phyloP scores from a whole-genome alignment of 2,797 vertebrate genomes.

The Coranthus polyacanthus region DNA sequence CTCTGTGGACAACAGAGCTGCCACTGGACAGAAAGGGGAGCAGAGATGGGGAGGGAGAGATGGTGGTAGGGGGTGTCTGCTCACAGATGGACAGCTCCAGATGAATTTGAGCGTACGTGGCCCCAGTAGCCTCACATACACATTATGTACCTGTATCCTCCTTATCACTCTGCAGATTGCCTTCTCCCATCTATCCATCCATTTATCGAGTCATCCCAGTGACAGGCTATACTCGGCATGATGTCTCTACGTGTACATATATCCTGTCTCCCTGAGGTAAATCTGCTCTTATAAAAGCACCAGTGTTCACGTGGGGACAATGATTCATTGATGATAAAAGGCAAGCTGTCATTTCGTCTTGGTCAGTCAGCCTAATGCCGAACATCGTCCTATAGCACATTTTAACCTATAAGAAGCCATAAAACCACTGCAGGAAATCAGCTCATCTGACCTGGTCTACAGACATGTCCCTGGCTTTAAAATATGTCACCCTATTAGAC shows the following conservation, averaged over 20 bases:
- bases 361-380: conserved; percentile 49
- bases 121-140: conserved; percentile 34
- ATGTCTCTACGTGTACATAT: conserved; percentile 57
- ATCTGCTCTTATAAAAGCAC: conserved; percentile 52
- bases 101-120: conserved; percentile 46
- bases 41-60: conserved; percentile 27
- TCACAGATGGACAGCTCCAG: conserved; percentile 64
- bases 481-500: conserved; percentile 10
- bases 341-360: conserved; percentile 56
- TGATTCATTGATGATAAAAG: conserved; percentile 63
- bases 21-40: conserved; percentile 67
- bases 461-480: conserved; percentile 11
- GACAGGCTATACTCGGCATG: conserved; percentile 57
- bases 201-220: conserved; percentile 62
- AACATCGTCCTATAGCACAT: conserved; percentile 36
- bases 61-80: conserved; percentile 32
- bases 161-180: conserved; percentile 58
- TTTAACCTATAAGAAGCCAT: conserved; percentile 43
- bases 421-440: conserved; percentile 35
- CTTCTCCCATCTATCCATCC: conserved; percentile 52
- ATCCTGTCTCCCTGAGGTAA: conserved; percentile 57
- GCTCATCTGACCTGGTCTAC: conserved; percentile 23
- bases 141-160: conserved; percentile 51
- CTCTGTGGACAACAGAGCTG: conserved; percentile 78
- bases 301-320: conserved; percentile 28